These are phyloP conservation scores for Boloria selene DNA, from an alignment of 2,888 invertebrate species.

Conservation along the genomic window DNA sequence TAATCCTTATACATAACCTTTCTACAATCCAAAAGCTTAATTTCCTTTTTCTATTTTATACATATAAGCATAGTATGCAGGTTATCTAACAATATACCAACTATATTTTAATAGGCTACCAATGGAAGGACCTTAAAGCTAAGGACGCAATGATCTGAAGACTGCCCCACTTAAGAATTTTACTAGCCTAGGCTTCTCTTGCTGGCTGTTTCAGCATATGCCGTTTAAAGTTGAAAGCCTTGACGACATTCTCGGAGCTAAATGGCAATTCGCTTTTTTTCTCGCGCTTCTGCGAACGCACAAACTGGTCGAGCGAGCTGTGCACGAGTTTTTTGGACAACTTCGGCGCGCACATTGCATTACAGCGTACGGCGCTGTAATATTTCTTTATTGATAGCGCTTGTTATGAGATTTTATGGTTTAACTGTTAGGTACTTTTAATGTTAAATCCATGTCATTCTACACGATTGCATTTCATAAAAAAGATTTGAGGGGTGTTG, in stretches of 20 bases:
- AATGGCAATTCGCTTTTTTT: slow-evolving; percentile 74
- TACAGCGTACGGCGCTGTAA: slow-evolving; percentile 1
- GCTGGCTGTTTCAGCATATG: slow-evolving; percentile 39
- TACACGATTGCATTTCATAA: background rate
- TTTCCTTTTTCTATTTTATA: too few species aligned
- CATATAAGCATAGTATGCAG: too few species aligned
- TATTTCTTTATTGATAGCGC: slow-evolving; percentile 13
- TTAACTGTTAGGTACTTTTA: background rate
- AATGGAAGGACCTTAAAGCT: background rate
- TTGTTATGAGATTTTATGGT: slow-evolving; percentile 2
- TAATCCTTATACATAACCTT: too few species aligned
- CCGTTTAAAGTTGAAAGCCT: slow-evolving; percentile 66
- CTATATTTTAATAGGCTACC: too few species aligned
- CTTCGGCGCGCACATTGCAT: slow-evolving; percentile 46
- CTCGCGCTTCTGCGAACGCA: slow-evolving; percentile 69
- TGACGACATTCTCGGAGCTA: slow-evolving; percentile 71
- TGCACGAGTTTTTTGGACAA: slow-evolving; percentile 71
- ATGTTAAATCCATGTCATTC: background rate
- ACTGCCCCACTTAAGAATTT: background rate
- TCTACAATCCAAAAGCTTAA: too few species aligned
- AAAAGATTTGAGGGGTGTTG: background rate
- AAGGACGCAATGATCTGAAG: background rate
- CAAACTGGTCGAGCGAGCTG: slow-evolving; percentile 71
- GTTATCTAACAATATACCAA: too few species aligned
- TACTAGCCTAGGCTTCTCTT: slow-evolving; percentile 13